phyloP scores from a whole-genome alignment of 2,797 vertebrate genomes.

The Enteromius viviparus region DNA sequence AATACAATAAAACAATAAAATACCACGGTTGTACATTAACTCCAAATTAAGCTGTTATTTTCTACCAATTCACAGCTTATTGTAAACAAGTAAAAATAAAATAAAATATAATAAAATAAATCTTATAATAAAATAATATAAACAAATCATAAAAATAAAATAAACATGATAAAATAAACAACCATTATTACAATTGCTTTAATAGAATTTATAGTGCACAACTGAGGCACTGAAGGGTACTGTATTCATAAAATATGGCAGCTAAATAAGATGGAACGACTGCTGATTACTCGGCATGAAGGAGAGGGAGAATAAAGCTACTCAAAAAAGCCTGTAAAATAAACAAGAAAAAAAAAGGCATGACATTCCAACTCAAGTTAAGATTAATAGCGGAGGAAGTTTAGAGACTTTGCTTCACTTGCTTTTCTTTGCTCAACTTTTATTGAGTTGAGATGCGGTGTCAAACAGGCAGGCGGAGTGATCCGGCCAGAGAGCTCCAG shows the following conservation, averaged over 20 bases:
- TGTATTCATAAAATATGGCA: slow-evolving; percentile 7
- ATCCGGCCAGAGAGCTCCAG: slow-evolving; percentile 54
- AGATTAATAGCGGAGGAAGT: slow-evolving; percentile 19
- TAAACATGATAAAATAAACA: too few relatives aligned
- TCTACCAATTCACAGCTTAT: neutral
- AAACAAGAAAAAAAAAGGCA: slow-evolving; percentile 8
- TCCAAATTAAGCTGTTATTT: neutral
- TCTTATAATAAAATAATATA: too few relatives aligned
- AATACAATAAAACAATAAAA: neutral
- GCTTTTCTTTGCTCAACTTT: slow-evolving; percentile 45
- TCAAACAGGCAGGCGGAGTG: slow-evolving; percentile 24
- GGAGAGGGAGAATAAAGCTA: too few relatives aligned
- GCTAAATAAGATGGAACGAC: neutral
- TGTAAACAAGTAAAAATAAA: neutral
- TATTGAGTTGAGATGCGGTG: slow-evolving; percentile 47
- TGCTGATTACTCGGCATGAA: neutral
- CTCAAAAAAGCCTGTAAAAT: neutral
- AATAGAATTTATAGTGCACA: neutral
- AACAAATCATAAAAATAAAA: too few relatives aligned
- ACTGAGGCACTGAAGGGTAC: neutral
- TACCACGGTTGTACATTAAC: neutral
- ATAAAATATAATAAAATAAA: neutral
- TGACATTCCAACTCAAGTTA: neutral
- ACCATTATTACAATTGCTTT: too few relatives aligned
- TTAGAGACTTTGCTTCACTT: slow-evolving; percentile 44